phyloP scores from a whole-genome alignment of 2,797 vertebrate genomes.

The Staurois parvus region DNA sequence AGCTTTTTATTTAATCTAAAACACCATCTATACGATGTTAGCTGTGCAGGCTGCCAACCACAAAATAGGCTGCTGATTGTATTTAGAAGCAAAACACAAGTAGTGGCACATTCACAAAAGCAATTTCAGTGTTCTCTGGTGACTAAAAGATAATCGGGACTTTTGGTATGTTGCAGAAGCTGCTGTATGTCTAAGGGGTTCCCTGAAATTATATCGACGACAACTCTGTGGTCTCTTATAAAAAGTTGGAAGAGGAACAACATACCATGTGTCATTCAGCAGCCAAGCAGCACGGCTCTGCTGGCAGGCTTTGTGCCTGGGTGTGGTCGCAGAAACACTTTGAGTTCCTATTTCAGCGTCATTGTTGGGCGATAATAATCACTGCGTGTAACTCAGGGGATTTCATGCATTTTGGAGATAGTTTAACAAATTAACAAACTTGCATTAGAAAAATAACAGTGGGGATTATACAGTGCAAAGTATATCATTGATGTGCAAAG shows the following conservation, averaged over 20 bases:
- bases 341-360: conserved; percentile 26
- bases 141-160: not conserved
- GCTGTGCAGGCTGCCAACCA: not conserved
- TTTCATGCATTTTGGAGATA: not conserved
- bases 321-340: conserved; percentile 30
- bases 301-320: conserved; percentile 29
- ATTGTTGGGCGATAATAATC: not conserved
- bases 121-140: not conserved
- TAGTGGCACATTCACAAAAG: not conserved
- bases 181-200: not conserved
- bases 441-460: no score
- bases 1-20: no score
- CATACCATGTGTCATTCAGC: conserved; percentile 11
- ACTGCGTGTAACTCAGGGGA: not conserved
- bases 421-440: no score
- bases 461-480: no score
- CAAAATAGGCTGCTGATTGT: not conserved
- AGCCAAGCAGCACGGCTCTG: not conserved
- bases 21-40: not conserved
- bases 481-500: no score
- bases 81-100: not conserved
- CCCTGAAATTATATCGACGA: conserved; percentile 23
- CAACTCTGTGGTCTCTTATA: not conserved
- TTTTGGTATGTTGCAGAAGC: not conserved
- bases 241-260: conserved; percentile 10